phyloP scores from a whole-genome alignment of 2,113 vertebrate species.

The Toxostoma redivivum region DNA sequence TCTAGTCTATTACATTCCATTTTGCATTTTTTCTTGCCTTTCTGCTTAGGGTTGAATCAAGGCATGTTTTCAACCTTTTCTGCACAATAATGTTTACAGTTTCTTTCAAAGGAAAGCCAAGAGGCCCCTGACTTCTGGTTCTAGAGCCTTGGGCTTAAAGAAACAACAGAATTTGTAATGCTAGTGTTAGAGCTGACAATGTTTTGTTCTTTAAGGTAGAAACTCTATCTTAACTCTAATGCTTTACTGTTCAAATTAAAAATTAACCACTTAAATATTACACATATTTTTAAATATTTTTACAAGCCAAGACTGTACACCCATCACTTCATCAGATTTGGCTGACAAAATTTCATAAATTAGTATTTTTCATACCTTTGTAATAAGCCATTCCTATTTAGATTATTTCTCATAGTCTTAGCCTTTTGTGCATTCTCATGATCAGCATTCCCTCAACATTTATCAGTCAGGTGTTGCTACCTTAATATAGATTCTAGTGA shows the following conservation, averaged over 20 bases:
- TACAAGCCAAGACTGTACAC: background rate
- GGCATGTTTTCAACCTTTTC: background rate
- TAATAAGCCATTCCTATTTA: background rate
- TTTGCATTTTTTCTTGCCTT: background rate
- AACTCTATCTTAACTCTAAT: background rate
- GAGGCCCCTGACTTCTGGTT: background rate
- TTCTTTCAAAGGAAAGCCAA: background rate
- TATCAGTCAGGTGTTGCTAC: background rate
- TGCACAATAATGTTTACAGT: background rate
- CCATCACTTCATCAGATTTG: background rate
- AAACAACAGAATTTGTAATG: background rate
- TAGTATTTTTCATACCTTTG: background rate
- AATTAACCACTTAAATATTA: background rate
- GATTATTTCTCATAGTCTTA: background rate
- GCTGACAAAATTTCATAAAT: background rate
- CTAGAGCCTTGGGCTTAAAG: background rate
- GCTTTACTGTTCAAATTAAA: background rate
- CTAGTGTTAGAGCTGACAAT: background rate
- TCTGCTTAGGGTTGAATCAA: background rate
- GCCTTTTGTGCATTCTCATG: background rate
- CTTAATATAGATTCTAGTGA: background rate
- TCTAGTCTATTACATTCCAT: background rate
- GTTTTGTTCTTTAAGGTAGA: background rate
- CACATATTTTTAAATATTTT: background rate
- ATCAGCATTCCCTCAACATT: background rate